Evolutionary conservation across 2,797 vertebrate genomes (phyloP).

Genomic region (Platalea minor): DNA sequence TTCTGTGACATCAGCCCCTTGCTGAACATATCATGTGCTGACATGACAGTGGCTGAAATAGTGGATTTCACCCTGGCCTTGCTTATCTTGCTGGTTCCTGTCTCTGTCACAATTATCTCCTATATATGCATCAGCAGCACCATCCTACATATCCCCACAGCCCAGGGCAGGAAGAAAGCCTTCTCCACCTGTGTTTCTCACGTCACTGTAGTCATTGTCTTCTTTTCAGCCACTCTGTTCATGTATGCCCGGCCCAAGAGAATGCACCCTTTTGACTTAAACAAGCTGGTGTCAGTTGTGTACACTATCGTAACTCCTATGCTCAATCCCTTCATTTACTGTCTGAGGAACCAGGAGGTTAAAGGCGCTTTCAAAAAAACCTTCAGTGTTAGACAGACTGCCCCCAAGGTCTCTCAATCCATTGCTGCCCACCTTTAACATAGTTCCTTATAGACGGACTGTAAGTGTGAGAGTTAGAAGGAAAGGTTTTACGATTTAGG

Average conservation of each 20-base stretch:
- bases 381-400: background rate
- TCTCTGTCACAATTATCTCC: slow-evolving; percentile 28
- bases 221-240: slow-evolving; percentile 61
- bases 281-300: slow-evolving; percentile 58
- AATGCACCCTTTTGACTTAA: slow-evolving; percentile 42
- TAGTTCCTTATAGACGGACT: background rate
- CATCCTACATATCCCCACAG: background rate
- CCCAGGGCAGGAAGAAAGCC: slow-evolving; percentile 25
- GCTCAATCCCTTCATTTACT: slow-evolving; percentile 66
- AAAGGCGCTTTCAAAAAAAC: slow-evolving; percentile 26
- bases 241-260: slow-evolving; percentile 48
- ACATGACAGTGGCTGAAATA: slow-evolving; percentile 37
- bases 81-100: slow-evolving; percentile 46
- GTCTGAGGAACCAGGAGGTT: slow-evolving; percentile 59
- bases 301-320: slow-evolving; percentile 59
- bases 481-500: background rate
- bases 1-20: slow-evolving; percentile 64
- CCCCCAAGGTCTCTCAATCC: background rate
- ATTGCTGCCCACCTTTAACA: background rate
- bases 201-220: slow-evolving; percentile 51
- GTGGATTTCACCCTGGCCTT: slow-evolving; percentile 62
- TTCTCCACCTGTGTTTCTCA: slow-evolving; percentile 65
- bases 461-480: background rate
- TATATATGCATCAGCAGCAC: slow-evolving; percentile 25
- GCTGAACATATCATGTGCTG: slow-evolving; percentile 43